Percentiles rank a stretch among this genome's conserved stretches.
These are phyloP conservation scores for Bucco capensis DNA, from an alignment of 2,113 vertebrate genomes.

Conservation along the genomic window DNA sequence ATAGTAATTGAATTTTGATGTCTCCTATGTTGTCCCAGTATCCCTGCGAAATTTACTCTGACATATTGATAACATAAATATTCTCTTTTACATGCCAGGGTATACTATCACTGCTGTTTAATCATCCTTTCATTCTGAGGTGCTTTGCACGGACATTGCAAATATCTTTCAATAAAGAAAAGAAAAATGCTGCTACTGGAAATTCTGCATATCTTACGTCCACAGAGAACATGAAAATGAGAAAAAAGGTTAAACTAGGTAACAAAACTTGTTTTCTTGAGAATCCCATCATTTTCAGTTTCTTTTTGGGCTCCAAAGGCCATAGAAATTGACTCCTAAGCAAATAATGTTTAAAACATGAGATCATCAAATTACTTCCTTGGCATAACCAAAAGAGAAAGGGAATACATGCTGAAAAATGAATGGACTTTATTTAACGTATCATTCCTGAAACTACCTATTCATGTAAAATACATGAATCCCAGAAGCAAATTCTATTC, in stretches of 20 bases:
- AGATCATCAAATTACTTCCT: not conserved
- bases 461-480: slow-evolving; percentile 49
- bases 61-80: not conserved
- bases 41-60: not conserved
- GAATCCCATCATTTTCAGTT: not conserved
- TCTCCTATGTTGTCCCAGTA: not conserved
- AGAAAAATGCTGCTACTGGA: not conserved
- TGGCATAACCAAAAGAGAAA: not conserved
- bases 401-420: slow-evolving; percentile 12
- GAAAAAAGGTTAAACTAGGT: not conserved
- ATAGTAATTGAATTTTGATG: not conserved
- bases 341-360: slow-evolving; percentile 41
- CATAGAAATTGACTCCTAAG: not conserved
- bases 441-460: not conserved
- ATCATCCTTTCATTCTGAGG: not conserved
- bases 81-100: not conserved
- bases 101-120: not conserved
- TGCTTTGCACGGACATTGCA: not conserved
- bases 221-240: not conserved
- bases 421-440: slow-evolving; percentile 20
- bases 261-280: not conserved
- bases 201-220: not conserved
- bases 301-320: not conserved
- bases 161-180: not conserved
- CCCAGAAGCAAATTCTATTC: slow-evolving; percentile 13